Evolutionary conservation across 2,888 invertebrate genomes (phyloP).

Genomic region (Nomada flava): DNA sequence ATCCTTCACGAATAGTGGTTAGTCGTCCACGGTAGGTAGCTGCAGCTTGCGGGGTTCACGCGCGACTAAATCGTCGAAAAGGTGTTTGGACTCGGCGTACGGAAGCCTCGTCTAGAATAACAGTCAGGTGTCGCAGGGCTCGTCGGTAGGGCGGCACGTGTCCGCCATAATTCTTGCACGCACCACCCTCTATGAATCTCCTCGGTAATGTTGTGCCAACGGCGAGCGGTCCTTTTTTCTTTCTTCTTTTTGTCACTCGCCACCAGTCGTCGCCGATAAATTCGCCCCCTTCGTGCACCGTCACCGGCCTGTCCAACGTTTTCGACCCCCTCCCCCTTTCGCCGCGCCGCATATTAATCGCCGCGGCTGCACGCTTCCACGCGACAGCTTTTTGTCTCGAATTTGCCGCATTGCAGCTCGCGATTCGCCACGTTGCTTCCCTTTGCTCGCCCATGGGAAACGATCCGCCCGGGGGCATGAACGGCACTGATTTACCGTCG

Average conservation of each 20-base stretch:
- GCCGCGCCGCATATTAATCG: conserved; percentile 38
- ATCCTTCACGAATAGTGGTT: conserved; percentile 2
- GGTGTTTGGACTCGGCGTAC: not conserved
- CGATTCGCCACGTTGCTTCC: not conserved
- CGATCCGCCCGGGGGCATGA: not conserved
- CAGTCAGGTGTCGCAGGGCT: conserved; percentile 25
- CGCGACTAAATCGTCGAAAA: conserved; percentile 15
- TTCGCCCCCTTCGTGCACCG: conserved; percentile 42
- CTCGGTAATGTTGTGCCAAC: conserved; percentile 71
- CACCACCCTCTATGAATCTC: conserved; percentile 55
- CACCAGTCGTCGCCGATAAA: conserved; percentile 58
- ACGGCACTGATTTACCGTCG: not conserved
- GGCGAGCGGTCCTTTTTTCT: conserved; percentile 44
- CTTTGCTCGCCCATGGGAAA: not conserved
- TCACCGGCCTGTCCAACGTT: conserved; percentile 27
- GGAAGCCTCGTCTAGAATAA: not conserved
- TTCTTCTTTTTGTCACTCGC: not conserved
- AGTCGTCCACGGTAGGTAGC: not conserved
- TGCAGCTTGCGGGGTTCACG: not conserved
- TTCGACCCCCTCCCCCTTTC: conserved; percentile 7
- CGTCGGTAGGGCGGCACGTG: conserved; percentile 46
- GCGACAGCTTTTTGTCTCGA: conserved; percentile 30
- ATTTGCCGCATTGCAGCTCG: conserved; percentile 25
- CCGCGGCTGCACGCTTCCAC: conserved; percentile 19
- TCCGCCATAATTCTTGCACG: conserved; percentile 64